These are phyloP conservation scores for Leptinotarsa peninsularis DNA, from an alignment of 2,888 invertebrate species.

Conservation along the genomic window DNA sequence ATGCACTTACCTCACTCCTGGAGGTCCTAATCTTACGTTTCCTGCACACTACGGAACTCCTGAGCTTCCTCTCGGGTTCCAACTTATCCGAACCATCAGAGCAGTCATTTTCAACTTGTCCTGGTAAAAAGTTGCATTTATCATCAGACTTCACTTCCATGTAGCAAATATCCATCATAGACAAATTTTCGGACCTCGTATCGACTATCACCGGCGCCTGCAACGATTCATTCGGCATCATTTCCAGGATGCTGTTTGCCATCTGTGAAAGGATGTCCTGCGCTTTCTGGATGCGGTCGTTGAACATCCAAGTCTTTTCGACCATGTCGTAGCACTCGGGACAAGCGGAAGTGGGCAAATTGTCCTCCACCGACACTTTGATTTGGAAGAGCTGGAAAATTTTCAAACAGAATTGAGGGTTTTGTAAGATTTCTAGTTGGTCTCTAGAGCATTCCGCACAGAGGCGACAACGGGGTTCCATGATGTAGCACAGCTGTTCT, in stretches of 20 bases:
- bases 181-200: constrained; percentile 22
- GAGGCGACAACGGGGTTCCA: constrained; percentile 63
- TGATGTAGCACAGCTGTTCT: constrained; percentile 45
- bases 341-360: constrained; percentile 61
- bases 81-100: constrained; percentile 39
- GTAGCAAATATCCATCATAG: constrained; percentile 38
- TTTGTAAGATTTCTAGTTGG: constrained; percentile 58
- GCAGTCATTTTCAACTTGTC: constrained; percentile 31
- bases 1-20: constrained; percentile 38
- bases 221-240: constrained; percentile 33
- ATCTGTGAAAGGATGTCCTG: constrained; percentile 59
- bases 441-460: constrained; percentile 61
- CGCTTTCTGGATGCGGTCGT: constrained; percentile 62
- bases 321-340: constrained; percentile 61
- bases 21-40: constrained; percentile 38
- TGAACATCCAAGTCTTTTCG: constrained; percentile 62
- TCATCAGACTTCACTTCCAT: constrained; percentile 34
- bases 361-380: constrained; percentile 59
- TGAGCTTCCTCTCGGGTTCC: constrained; percentile 24
- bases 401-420: constrained; percentile 57
- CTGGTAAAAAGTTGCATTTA: constrained; percentile 41
- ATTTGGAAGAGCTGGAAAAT: constrained; percentile 63
- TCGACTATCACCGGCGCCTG: constrained; percentile 26
- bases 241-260: constrained; percentile 33
- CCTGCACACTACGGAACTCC: constrained; percentile 19